phyloP scores from a whole-genome alignment of 2,797 vertebrate genomes.

The Loris lydekkerianus region DNA sequence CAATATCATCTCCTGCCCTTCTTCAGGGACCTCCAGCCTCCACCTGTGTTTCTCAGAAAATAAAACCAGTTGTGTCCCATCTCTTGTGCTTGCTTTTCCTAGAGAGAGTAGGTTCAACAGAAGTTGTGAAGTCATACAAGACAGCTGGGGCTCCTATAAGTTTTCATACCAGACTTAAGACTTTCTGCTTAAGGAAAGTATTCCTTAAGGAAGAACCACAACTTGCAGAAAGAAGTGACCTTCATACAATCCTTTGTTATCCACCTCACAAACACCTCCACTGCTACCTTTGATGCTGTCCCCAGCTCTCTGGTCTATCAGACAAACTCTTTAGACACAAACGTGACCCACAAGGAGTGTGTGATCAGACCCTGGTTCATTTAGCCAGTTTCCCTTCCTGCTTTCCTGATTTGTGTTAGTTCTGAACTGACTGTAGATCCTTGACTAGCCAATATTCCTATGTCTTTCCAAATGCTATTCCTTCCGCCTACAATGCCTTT shows the following conservation, averaged over 20 bases:
- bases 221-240: background rate
- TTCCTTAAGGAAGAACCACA: background rate
- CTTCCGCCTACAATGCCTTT: background rate
- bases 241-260: background rate
- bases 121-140: background rate
- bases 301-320: background rate
- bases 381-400: background rate
- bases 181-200: background rate
- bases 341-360: background rate
- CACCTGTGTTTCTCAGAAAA: slow-evolving; percentile 51
- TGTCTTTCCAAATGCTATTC: background rate
- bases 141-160: background rate
- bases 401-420: background rate
- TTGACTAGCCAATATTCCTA: too few species aligned
- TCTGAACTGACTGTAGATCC: background rate
- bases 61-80: slow-evolving; percentile 7
- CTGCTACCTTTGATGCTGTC: background rate
- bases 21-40: background rate
- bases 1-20: background rate
- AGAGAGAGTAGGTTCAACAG: background rate
- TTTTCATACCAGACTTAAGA: background rate
- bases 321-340: background rate
- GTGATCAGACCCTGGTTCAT: background rate
- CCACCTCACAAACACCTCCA: background rate
- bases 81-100: background rate